Conservation (phyloP, 2,888 invertebrate genomes). For the Mythimna loreyi region DNA sequence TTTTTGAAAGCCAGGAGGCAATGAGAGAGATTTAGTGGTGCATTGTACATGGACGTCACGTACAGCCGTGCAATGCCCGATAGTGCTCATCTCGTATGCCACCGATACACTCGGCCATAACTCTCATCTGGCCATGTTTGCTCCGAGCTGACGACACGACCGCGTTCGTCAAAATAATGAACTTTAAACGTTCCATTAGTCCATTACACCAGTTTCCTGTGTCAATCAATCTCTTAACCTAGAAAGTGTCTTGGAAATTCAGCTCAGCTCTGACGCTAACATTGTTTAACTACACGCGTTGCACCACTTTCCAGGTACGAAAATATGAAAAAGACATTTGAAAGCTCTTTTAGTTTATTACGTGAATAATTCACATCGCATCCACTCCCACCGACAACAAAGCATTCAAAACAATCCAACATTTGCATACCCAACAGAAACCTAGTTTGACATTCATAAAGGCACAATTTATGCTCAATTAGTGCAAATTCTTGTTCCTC, state of each 20-base stretch:
- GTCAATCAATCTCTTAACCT: constrained; percentile 37
- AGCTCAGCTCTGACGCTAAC: constrained; percentile 22
- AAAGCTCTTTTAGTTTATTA: constrained; percentile 68
- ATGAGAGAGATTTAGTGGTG: constrained; percentile 75
- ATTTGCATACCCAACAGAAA: constrained; percentile 74
- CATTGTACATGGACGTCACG: constrained; percentile 79
- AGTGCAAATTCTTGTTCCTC: constrained; percentile 70
- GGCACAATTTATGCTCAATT: constrained; percentile 75
- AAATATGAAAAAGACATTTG: constrained; percentile 70
- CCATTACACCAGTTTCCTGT: constrained; percentile 36
- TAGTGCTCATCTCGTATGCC: constrained; percentile 82
- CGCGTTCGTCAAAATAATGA: constrained; percentile 71
- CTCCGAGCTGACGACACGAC: constrained; percentile 68
- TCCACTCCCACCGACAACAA: constrained; percentile 64
- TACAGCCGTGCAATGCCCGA: constrained; percentile 79
- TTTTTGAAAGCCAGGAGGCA: constrained; percentile 66
- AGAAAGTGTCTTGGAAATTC: constrained; percentile 40
- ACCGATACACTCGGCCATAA: constrained; percentile 78
- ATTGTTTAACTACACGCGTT: constrained; percentile 45
- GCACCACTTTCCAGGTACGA: constrained; percentile 59
- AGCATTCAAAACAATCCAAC: constrained; percentile 70
- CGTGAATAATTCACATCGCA: constrained; percentile 73
- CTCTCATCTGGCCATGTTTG: constrained; percentile 79
- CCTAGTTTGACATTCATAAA: constrained; percentile 73
- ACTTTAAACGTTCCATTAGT: constrained; percentile 60